phyloP scores from a whole-genome alignment of 30 jellyfish, hydroid and myxozoan species.

The Pseudorhiza aurosa region DNA sequence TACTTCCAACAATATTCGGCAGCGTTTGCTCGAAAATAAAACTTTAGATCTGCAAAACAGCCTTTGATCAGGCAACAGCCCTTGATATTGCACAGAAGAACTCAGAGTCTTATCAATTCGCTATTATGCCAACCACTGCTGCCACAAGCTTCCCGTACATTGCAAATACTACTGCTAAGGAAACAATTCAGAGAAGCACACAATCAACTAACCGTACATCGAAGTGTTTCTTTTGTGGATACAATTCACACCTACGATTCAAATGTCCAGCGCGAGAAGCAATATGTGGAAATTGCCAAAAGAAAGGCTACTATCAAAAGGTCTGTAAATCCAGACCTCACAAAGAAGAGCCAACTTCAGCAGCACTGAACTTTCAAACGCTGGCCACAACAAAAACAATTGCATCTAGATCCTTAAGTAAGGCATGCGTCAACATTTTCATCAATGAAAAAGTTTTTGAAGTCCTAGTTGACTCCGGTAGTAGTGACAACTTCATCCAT shows the following conservation, averaged over 20 bases:
- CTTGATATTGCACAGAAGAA: conserved; percentile 62
- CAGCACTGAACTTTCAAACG: conserved; percentile 23
- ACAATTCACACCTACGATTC: conserved; percentile 17
- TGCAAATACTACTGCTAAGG: neutral
- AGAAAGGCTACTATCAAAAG: conserved; percentile 49
- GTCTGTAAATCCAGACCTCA: conserved; percentile 37
- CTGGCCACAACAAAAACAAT: conserved; percentile 24
- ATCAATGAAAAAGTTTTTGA: conserved; percentile 27
- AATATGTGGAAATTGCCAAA: conserved; percentile 52
- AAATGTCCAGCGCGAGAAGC: conserved; percentile 71
- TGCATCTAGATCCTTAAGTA: too few species aligned
- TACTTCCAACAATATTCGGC: conserved; percentile 56
- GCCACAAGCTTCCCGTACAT: neutral
- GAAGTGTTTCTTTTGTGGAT: conserved; percentile 53
- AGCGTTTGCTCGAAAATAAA: conserved; percentile 64
- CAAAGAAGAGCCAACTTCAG: conserved; percentile 45
- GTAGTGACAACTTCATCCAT: conserved; percentile 47
- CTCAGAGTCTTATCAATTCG: conserved; percentile 31
- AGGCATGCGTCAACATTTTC: conserved; percentile 10
- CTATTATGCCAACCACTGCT: conserved; percentile 29
- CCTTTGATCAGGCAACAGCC: conserved; percentile 47
- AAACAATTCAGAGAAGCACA: neutral
- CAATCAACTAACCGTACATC: conserved; percentile 10
- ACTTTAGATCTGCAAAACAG: conserved; percentile 18
- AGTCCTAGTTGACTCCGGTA: conserved; percentile 62